Base-by-base conservation (phyloP, 2,113 vertebrate species). In the Sapayoa aenigma region DNA sequence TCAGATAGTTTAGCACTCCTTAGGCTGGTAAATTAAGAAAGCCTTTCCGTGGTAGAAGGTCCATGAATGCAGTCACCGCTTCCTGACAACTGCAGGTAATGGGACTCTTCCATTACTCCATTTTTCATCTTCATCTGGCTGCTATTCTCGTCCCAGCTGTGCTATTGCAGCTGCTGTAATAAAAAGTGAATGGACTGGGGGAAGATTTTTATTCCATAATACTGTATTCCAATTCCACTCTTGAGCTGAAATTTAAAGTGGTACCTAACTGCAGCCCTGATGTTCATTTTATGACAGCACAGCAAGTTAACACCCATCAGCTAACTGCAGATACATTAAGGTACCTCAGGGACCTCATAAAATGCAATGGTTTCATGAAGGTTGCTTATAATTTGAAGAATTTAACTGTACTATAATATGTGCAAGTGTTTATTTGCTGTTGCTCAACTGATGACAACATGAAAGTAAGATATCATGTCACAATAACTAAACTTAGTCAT, bases 101-200 rank as follows among this genome's bases (percentile, higher is more conserved):
- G 75, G 41, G 80, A 46, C 67, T 90, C 15, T 96, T 95, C 68
- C 68, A 89, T 89, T 76, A 95, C 93, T 93, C 42, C n/a, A 69
- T 90, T 93, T 90, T 89, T 96, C 66, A 75, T 84, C 68, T 94
- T 95, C 60, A 28, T 71, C 60, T 79, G 87, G 63, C 74, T 82
- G 52, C 74, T 94, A 11, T 82, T 82, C 27, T 60, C 44, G 81
- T 95, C 93, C 87, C 90, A 94, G 77, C 73, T 93, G 92, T 91
- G 77, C 84, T 84, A 67, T 87, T 96, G 69, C 74, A 91, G 42
- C 60, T 78, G 50, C 87, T 91, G 65, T 76, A 90, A 87, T 94
- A 92, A 92, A 96, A 91, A 91, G 42, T 42, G 28, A 69, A 84
- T 81, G 75, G 56, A 82, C 19, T 37, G 31, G 22, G 10, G 55